phyloP scores from a whole-genome alignment of 2,113 vertebrate species.

The Paralichthys olivaceus region DNA sequence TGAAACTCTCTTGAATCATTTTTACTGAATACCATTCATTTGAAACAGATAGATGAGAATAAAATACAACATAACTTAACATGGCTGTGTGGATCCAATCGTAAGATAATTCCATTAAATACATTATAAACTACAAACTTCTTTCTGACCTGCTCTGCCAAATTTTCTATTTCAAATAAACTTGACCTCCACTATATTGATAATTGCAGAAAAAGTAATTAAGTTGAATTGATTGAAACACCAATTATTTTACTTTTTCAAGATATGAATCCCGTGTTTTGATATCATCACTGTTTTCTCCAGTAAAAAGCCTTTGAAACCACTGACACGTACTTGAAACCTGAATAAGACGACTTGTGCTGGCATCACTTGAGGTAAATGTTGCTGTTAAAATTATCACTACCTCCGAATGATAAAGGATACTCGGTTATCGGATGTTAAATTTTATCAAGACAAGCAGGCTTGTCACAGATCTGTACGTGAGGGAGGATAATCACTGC shows the following conservation, averaged over 20 bases:
- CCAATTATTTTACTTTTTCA: not conserved
- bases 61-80: not conserved
- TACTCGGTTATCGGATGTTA: conserved; percentile 19
- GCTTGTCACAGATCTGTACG: not conserved
- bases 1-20: not conserved
- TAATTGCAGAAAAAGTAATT: not conserved
- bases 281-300: not conserved
- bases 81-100: not conserved
- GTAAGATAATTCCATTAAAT: not conserved
- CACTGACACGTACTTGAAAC: not conserved
- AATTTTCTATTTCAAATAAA: not conserved
- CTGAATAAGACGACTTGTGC: not conserved
- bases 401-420: conserved; percentile 7
- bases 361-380: not conserved
- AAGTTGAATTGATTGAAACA: not conserved
- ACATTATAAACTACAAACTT: not conserved
- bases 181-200: not conserved
- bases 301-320: not conserved
- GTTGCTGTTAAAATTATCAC: conserved; percentile 13
- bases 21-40: not conserved
- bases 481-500: conserved; percentile 49
- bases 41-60: not conserved
- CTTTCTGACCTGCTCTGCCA: too few relatives aligned
- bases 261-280: not conserved
- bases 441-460: conserved; percentile 20